Conservation (phyloP, 2,797 vertebrate genomes). For the Tragopan temminckii region DNA sequence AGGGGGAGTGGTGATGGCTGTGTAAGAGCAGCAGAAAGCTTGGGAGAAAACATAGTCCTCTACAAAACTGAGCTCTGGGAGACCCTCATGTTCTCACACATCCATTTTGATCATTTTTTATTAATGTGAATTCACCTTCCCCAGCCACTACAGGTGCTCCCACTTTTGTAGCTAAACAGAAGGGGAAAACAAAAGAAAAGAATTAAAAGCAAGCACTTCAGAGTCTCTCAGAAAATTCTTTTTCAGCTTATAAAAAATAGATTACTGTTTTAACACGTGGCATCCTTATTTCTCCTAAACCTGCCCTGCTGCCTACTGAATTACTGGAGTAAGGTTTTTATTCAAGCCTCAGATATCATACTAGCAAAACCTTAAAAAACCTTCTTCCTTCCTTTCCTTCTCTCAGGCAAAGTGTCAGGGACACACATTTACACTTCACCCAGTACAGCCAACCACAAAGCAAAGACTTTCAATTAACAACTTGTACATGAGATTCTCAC, state of each 20-base stretch:
- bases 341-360: not conserved
- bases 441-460: not conserved
- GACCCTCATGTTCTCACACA: rapidly evolving
- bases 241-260: not conserved
- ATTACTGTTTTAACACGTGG: not conserved
- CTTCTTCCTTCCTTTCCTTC: not conserved
- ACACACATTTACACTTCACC: not conserved
- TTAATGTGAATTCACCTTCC: not conserved
- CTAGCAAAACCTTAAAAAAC: not conserved
- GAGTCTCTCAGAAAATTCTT: not conserved
- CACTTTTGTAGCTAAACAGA: not conserved
- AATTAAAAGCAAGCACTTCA: not conserved
- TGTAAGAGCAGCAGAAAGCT: not conserved
- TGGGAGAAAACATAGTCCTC: not conserved
- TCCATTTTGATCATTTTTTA: not conserved
- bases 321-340: not conserved
- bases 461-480: constrained; percentile 48
- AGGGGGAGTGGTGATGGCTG: not conserved
- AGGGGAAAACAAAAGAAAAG: not conserved
- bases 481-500: not conserved
- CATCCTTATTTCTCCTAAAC: not conserved
- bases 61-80: not conserved
- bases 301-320: not conserved
- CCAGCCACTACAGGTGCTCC: not conserved
- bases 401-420: not conserved